phyloP scores from a whole-genome alignment of 2,888 invertebrate genomes.

The Lordiphosa fenestrarum region DNA sequence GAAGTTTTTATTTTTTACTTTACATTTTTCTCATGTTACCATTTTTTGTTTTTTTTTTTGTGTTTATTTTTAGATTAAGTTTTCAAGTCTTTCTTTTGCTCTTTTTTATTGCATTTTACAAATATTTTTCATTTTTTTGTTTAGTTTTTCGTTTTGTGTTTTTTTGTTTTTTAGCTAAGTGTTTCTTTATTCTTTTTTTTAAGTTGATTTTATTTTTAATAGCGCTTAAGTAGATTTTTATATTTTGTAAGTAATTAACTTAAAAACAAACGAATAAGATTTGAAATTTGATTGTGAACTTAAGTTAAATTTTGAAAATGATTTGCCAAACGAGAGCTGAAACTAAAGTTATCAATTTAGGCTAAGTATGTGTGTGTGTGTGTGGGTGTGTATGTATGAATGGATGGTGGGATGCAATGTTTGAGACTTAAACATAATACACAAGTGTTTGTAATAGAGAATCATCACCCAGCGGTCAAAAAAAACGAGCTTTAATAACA shows the following conservation, averaged over 20 bases:
- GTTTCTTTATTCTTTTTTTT: constrained; percentile 27
- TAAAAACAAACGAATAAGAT: constrained; percentile 48
- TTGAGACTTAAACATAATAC: constrained; percentile 53
- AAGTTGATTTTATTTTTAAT: constrained; percentile 30
- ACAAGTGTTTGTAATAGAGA: constrained; percentile 20
- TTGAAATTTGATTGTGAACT: constrained; percentile 44
- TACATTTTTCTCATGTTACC: constrained; percentile 43
- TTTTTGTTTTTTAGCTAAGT: constrained; percentile 57
- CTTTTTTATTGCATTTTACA: constrained; percentile 76
- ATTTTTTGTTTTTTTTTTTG: constrained; percentile 22
- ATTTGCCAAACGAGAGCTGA: constrained; percentile 51
- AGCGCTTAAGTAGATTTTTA: constrained; percentile 53
- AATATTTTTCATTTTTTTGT: constrained; percentile 44
- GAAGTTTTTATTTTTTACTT: constrained; percentile 20
- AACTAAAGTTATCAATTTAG: constrained; percentile 55
- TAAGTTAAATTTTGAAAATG: constrained; percentile 59
- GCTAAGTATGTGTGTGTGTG: constrained; percentile 40
- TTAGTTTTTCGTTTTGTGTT: constrained; percentile 25
- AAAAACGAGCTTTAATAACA: background rate
- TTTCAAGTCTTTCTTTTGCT: constrained; percentile 80
- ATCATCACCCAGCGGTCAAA: background rate
- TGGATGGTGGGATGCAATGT: constrained; percentile 35
- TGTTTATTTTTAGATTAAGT: constrained; percentile 53
- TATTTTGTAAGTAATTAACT: constrained; percentile 34
- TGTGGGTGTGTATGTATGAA: constrained; percentile 19